Percentiles rank a stretch among this genome's conserved stretches.
Evolutionary conservation across 2,797 vertebrate genomes (phyloP).

Genomic region (Mormyrops attenuatus): DNA sequence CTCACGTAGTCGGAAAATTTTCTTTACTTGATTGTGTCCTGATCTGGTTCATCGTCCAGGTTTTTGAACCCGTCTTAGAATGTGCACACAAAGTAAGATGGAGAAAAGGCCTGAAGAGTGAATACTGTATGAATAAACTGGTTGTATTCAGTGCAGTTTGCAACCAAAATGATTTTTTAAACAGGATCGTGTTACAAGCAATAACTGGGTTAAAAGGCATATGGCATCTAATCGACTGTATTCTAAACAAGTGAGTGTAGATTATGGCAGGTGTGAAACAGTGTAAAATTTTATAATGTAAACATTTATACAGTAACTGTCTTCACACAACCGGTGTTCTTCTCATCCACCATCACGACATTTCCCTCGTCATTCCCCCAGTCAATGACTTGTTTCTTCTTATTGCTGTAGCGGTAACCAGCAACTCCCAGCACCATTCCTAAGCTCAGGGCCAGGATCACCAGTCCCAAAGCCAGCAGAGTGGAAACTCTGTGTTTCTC

Average conservation of each 20-base stretch:
- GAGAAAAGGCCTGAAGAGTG: neutral
- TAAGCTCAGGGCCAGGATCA: slow-evolving; percentile 53
- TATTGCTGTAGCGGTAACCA: slow-evolving; percentile 44
- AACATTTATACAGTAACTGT: slow-evolving; percentile 58
- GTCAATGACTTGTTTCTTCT: slow-evolving; percentile 38
- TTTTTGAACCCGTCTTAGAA: neutral
- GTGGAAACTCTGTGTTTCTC: slow-evolving; percentile 37
- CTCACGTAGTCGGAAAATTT: neutral
- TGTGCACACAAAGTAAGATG: neutral
- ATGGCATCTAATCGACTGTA: neutral
- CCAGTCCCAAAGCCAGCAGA: slow-evolving; percentile 56
- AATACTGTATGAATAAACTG: neutral
- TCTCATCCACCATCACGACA: slow-evolving; percentile 55
- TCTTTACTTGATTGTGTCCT: neutral
- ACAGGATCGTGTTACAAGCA: neutral
- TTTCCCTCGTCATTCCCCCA: slow-evolving; percentile 53
- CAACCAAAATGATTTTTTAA: neutral
- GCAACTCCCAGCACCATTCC: slow-evolving; percentile 42
- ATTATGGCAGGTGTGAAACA: neutral
- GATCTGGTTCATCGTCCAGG: neutral
- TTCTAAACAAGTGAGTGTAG: neutral
- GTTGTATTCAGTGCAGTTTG: neutral
- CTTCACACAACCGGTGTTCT: slow-evolving; percentile 51
- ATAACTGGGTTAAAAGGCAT: neutral
- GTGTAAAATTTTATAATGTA: neutral